Base-by-base conservation (phyloP, 1,140 invertebrate species). In the Musca vetustissima region DNA sequence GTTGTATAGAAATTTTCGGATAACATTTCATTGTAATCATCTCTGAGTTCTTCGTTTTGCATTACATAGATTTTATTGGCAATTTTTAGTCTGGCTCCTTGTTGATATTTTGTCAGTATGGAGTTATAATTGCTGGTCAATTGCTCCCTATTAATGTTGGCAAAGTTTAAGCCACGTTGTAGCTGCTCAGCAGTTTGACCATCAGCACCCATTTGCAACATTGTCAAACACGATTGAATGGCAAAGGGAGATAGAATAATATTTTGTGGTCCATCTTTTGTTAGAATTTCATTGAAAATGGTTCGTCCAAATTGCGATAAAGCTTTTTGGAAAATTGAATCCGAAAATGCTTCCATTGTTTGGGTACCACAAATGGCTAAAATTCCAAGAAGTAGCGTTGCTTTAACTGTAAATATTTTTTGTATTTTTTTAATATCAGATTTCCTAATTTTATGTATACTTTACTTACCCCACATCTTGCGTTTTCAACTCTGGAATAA, bases 171-270 rank as follows among this genome's bases (percentile, higher is more conserved):
- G 65, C 68, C 80, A 32, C 72, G 67, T 3, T 73, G 74, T 52
- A 89, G 76, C 74, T 87, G 82, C 14, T 78, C 57, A 13, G 79
- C 79, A 2, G 89, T 90, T 22, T 78, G 70, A 14, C 83, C 85
- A 53, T 72, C 74, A 49, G 88, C 83, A 47, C 80, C 89, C 21
- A 85, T 68, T 3, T 83, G 84, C 48, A 87, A 77, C 81, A 90
- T 83, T 1, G 86, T 85, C 24, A 90, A 75, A 19, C 86, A 84
- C 24, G 85, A 84, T 36, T 87, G 75, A 25, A 88, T 80, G 53
- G 87, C 89, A 50, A 87, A 79, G 4, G 88, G 86, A 2, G 88
- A 90, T 71, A 84, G 83, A 47, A 89, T 79, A 1, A 88, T 64
- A 76, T 88, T 90, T 48, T 82, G 68, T 24, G 28, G 24, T 15